phyloP scores from a whole-genome alignment of 2,113 vertebrate genomes.

The Notarius quadriscutis region DNA sequence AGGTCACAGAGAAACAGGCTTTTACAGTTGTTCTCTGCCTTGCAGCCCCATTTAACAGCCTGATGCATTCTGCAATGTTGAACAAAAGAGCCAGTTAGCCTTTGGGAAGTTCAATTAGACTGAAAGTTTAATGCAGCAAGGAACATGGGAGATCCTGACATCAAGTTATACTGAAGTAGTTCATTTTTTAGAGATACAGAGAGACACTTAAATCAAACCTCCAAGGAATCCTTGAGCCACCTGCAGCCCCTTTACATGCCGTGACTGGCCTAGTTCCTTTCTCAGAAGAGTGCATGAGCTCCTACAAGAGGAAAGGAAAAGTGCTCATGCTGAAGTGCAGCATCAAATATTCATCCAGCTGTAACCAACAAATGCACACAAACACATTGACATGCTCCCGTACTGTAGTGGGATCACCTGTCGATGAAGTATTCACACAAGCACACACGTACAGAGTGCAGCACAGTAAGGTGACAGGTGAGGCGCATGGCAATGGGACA shows the following conservation, averaged over 20 bases:
- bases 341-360: slow-evolving; percentile 41
- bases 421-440: slow-evolving; percentile 13
- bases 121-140: slow-evolving; percentile 67
- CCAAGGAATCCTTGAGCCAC: slow-evolving; percentile 31
- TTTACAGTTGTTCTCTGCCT: slow-evolving; percentile 63
- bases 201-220: slow-evolving; percentile 44
- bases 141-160: slow-evolving; percentile 66
- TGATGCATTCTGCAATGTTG: slow-evolving; percentile 73
- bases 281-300: neutral
- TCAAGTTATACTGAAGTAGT: slow-evolving; percentile 57
- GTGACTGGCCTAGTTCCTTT: slow-evolving; percentile 27
- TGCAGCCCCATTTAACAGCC: slow-evolving; percentile 73
- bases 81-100: slow-evolving; percentile 70
- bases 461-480: slow-evolving; percentile 46
- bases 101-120: slow-evolving; percentile 71
- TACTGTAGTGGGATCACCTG: slow-evolving; percentile 29
- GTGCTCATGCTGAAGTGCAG: neutral
- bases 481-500: slow-evolving; percentile 34
- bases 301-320: slow-evolving; percentile 22
- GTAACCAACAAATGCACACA: slow-evolving; percentile 24
- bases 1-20: slow-evolving; percentile 69
- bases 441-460: slow-evolving; percentile 32
- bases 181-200: slow-evolving; percentile 56
- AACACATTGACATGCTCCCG: neutral
- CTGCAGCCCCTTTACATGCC: slow-evolving; percentile 5